These are phyloP conservation scores for Bos indicus DNA, from an alignment of 2,113 vertebrate species.

Conservation along the genomic window DNA sequence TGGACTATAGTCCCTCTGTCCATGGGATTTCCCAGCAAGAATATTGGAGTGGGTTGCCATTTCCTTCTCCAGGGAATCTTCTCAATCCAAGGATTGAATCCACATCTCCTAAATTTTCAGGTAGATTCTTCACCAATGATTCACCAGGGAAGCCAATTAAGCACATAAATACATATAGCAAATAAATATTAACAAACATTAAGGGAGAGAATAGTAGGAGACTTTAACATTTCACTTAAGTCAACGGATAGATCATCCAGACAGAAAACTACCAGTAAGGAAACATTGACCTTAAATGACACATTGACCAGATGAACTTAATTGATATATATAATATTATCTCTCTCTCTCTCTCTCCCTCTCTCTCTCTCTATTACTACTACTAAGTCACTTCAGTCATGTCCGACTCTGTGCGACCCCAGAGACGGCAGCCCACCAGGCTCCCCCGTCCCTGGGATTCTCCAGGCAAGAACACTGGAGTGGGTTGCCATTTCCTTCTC, in stretches of 20 bases:
- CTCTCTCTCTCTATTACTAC: too few relatives aligned
- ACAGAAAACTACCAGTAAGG: neutral
- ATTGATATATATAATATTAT: neutral
- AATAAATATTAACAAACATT: neutral
- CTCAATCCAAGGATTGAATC: neutral
- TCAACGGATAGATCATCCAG: neutral
- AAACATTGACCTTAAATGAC: neutral
- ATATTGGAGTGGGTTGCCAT: neutral
- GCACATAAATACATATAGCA: neutral
- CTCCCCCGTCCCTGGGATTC: too few relatives aligned
- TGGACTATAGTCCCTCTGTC: neutral
- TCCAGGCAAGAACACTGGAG: too few relatives aligned
- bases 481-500: too few relatives aligned
- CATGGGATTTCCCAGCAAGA: neutral
- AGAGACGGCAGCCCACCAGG: too few relatives aligned
- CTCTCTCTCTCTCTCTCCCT: neutral
- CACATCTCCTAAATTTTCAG: neutral
- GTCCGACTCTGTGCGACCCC: too few relatives aligned
- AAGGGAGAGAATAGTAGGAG: neutral
- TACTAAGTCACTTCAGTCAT: too few relatives aligned
- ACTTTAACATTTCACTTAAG: neutral
- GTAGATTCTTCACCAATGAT: neutral
- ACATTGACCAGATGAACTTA: neutral
- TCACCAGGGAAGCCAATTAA: neutral
- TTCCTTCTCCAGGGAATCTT: neutral